Evolutionary conservation across 2,113 vertebrate species (phyloP), one percentile per base, ranked within the genome.

Genomic region (Myotis brandtii): DNA sequence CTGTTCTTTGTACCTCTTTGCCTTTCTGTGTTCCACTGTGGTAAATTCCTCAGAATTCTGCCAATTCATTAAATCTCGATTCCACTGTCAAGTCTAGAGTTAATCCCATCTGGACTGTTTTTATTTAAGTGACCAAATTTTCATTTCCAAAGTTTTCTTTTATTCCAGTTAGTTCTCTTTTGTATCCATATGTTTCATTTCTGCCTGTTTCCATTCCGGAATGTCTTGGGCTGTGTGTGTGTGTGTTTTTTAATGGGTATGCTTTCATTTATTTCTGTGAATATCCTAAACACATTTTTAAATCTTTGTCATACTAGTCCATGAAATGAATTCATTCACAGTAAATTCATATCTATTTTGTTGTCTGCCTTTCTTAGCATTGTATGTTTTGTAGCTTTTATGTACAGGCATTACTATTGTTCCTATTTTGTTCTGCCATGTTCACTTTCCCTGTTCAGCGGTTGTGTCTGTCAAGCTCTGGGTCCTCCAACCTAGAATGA

Each of bases 211-310:
- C 50, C 5, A 3, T 77, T 48, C 54, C 21, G 37, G 69, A 27
- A 72, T 46, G 13, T 92, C 66, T 85, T 75, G 3, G 30, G 10
- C 16, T n/a, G 3, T 67, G 30, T 64, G 3, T 67, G 30, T 64
- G n/a, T 67, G 66, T 67, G 25, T 52, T 56, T 85, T 82, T 76
- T 5, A n/a, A 70, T 54, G 6, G 2, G 2, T 77, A 3, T 79
- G 76, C 30, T 37, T 93, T 86, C 18, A 50, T 75, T 62, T 77
- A 76, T 91, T 93, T 96, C 14, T 82, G 10, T 72, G 23, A 69
- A 3, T 52, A 76, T 94, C 48, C 21, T 50, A 52, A 73, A 30
- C 34, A 69, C 62, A 64, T 30, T 89, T 82, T 64, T 72, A 94
- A 82, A 27, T 67, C 13, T 56, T 94, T 66, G 34, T 82, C 52